These are phyloP conservation scores for Brachyrhaphis roseni DNA, from an alignment of 2,797 vertebrate genomes.

Conservation along the genomic window DNA sequence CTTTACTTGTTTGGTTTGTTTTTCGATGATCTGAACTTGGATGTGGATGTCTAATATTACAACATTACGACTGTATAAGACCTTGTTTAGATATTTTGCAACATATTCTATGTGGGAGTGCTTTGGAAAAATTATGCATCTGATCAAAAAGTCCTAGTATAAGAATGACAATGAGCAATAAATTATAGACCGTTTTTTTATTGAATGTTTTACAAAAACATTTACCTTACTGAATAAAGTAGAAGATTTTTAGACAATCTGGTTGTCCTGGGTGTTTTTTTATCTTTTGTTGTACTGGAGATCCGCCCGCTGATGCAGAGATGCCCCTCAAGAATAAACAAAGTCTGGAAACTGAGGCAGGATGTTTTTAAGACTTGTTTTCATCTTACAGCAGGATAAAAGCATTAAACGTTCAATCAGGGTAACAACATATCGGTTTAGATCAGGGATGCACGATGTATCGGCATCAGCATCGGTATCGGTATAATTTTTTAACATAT, in stretches of 20 bases:
- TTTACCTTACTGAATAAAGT: conserved; percentile 85
- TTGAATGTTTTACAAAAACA: conserved; percentile 86
- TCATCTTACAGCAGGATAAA: not conserved
- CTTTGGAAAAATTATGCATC: conserved; percentile 83
- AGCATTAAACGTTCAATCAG: not conserved
- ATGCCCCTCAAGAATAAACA: not conserved
- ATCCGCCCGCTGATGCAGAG: not conserved
- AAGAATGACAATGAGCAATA: conserved; percentile 83
- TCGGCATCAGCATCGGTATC: too few relatives aligned
- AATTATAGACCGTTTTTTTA: conserved; percentile 83
- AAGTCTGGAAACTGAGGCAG: not conserved
- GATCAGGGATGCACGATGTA: too few relatives aligned
- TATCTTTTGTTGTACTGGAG: not conserved
- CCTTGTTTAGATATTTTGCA: conserved; percentile 76
- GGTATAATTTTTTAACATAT: too few relatives aligned
- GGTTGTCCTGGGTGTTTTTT: conserved; percentile 38
- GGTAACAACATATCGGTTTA: not conserved
- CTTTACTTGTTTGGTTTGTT: conserved; percentile 72
- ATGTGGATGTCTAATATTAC: conserved; percentile 66
- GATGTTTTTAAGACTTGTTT: not conserved
- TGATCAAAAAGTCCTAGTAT: conserved; percentile 77
- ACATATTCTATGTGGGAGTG: conserved; percentile 78
- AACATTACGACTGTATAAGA: conserved; percentile 65
- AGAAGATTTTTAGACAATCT: conserved; percentile 82
- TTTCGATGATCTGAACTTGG: conserved; percentile 68